Evolutionary conservation across 2,797 vertebrate species (phyloP), one percentile per base, ranked within the genome.

Genomic region (Anguilla pacifica): DNA sequence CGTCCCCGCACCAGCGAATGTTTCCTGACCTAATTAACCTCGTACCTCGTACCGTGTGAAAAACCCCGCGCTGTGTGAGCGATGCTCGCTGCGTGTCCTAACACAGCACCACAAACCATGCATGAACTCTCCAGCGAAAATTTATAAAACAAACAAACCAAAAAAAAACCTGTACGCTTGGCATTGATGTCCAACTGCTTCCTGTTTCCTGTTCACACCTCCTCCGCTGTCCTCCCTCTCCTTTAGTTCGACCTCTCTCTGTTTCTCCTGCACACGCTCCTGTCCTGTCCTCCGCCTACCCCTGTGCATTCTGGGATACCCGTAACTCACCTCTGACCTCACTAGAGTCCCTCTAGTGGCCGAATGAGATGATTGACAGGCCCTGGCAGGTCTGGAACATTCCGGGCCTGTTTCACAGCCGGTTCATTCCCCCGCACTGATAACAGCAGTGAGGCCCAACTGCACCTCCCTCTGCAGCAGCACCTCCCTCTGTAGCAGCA

Each of bases 151-250:
- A 43, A 59, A 59, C 17, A 13, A 9, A 15, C 55, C 3, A 72
- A 74, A 28, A 9, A 74, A 39, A 84, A 83, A 91, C 89, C 94
- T 91, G 95, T 97, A 98, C 97, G 97, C 98, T 98, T 98, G 97
- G 97, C 97, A 97, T 98, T 97, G 97, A 98, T 93, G 91, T 77
- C 94, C 92, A 96, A 96, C 97, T 97, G 96, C 96, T 91, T 94
- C 94, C 92, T 93, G 91, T 92, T 88, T 10, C 61, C 28, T 90
- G 88, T 90, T 89, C 89, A 87, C 6, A 87, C 10, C 51, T 85
- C 92, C 79, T 90, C 89, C 90, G 89, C 89, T 88, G 5, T 88
- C 19, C 86, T 93, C 74, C 83, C 88, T 19, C 67, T 55, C 22
- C 39, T 15, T 51, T 55, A 22, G 28, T 59, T 59, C 19, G 51